Percentiles rank a stretch among this genome's conserved stretches.
Evolutionary conservation across 2,888 invertebrate species (phyloP).

Genomic region (Leptopilina syphax): DNA sequence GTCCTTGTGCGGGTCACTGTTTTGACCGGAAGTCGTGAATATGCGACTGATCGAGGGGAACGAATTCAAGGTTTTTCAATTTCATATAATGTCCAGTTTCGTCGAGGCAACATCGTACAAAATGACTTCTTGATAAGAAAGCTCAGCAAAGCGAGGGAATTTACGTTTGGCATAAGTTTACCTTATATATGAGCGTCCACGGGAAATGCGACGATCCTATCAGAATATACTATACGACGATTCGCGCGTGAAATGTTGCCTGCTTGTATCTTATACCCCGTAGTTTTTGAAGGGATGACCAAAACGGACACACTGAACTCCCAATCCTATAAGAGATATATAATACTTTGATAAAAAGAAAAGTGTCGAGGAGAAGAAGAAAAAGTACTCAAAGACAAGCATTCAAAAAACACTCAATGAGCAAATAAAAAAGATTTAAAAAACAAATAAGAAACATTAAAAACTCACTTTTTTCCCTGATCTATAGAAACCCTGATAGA

Average conservation of each 20-base stretch:
- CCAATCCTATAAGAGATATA: slow-evolving; percentile 11
- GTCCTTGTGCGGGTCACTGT: slow-evolving; percentile 43
- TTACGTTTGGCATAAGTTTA: slow-evolving; percentile 74
- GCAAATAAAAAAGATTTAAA: background rate
- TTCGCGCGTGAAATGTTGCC: slow-evolving; percentile 70
- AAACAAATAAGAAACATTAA: too few relatives aligned
- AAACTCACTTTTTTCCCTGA: too few relatives aligned
- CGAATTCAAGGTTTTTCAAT: slow-evolving; percentile 73
- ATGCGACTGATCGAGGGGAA: slow-evolving; percentile 44
- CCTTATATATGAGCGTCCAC: slow-evolving; percentile 75
- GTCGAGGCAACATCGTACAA: slow-evolving; percentile 66
- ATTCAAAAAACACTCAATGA: background rate
- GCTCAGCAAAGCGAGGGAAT: slow-evolving; percentile 68
- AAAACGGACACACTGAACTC: slow-evolving; percentile 17
- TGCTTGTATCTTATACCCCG: slow-evolving; percentile 65
- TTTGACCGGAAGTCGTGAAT: slow-evolving; percentile 55
- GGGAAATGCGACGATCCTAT: slow-evolving; percentile 76
- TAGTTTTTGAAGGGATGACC: slow-evolving; percentile 56
- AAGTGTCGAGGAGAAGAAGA: background rate
- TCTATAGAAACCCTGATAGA: too few relatives aligned
- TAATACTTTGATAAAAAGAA: background rate
- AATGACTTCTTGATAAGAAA: slow-evolving; percentile 74
- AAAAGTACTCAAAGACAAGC: background rate
- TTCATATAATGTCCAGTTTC: slow-evolving; percentile 73
- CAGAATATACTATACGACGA: slow-evolving; percentile 58